Evolutionary conservation across 2,888 invertebrate genomes (phyloP).

Genomic region (Pyrgus malvae): DNA sequence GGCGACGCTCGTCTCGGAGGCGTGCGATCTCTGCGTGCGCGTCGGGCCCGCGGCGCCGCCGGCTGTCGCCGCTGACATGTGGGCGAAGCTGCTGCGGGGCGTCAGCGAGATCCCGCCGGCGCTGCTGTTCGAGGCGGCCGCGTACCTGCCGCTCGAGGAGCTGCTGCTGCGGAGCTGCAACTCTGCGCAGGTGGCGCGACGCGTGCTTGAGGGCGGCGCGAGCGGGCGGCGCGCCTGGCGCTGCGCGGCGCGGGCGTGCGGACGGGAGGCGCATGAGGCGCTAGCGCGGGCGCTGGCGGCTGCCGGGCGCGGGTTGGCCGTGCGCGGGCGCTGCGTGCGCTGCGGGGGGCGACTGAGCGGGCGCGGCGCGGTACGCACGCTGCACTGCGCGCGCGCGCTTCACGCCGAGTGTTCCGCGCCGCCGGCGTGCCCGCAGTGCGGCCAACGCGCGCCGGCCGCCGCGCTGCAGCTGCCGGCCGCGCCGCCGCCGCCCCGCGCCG

Average conservation of each 20-base stretch:
- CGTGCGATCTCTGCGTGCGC: conserved; percentile 57
- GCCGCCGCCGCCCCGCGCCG: conserved; percentile 37
- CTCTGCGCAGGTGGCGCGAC: conserved; percentile 47
- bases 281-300: conserved; percentile 54
- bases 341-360: conserved; percentile 51
- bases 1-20: conserved; percentile 43
- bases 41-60: conserved; percentile 53
- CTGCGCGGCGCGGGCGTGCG: conserved; percentile 44
- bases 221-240: conserved; percentile 45
- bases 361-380: conserved; percentile 46
- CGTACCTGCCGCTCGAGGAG: conserved; percentile 56
- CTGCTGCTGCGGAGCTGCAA: conserved; percentile 46
- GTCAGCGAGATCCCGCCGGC: conserved; percentile 49
- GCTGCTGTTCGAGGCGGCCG: conserved; percentile 57
- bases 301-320: conserved; percentile 56
- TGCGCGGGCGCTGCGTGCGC: conserved; percentile 56
- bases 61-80: conserved; percentile 48
- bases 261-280: conserved; percentile 53
- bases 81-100: conserved; percentile 50
- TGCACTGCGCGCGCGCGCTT: conserved; percentile 63
- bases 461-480: conserved; percentile 39
- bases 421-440: conserved; percentile 54
- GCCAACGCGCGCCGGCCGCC: conserved; percentile 44
- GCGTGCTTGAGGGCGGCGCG: conserved; percentile 44
- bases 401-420: conserved; percentile 56